Evolutionary conservation across 1,140 invertebrate species (phyloP).

Genomic region (Rhopalosiphum maidis): DNA sequence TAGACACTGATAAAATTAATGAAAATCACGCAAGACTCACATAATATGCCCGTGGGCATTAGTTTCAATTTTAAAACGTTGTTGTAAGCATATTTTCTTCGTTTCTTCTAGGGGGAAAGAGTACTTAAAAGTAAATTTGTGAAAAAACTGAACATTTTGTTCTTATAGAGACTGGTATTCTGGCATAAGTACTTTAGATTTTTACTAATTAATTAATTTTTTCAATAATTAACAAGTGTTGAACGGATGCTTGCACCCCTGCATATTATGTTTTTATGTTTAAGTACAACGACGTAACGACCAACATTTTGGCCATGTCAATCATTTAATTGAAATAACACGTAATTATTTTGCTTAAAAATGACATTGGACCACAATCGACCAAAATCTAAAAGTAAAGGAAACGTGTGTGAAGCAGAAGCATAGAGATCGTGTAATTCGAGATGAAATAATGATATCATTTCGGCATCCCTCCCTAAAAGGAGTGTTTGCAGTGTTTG

Average conservation of each 20-base stretch:
- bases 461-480: neutral
- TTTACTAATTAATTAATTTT: no score
- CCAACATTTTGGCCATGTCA: no score
- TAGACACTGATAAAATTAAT: neutral
- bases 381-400: neutral
- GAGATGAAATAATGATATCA: neutral
- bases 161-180: neutral
- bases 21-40: neutral
- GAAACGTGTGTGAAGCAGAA: neutral
- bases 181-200: no score
- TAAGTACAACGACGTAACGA: no score
- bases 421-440: neutral
- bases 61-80: neutral
- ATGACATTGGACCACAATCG: neutral
- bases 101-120: neutral
- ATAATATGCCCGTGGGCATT: neutral
- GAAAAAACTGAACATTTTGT: neutral
- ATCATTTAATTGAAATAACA: no score
- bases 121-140: neutral
- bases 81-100: neutral
- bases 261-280: no score
- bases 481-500: neutral
- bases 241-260: no score
- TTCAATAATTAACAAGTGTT: no score
- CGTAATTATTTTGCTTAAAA: no score